phyloP scores from a whole-genome alignment of 2,888 invertebrate genomes.

The Lithophane ornitopus region DNA sequence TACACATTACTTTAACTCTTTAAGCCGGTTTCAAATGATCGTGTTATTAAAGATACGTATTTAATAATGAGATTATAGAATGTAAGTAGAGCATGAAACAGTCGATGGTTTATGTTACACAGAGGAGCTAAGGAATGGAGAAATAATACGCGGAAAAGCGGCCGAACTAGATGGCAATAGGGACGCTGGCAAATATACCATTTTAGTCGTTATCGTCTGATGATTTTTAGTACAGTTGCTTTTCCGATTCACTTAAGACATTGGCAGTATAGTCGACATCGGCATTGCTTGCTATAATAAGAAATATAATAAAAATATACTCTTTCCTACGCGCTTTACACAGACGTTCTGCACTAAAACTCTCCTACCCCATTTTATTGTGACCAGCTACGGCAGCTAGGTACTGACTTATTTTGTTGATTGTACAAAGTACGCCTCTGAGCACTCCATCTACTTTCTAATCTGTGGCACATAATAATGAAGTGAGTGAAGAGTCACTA shows the following conservation, averaged over 20 bases:
- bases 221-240: not conserved
- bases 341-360: not conserved
- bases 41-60: conserved; percentile 66
- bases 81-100: conserved; percentile 75
- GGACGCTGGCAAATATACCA: not conserved
- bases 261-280: not conserved
- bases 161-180: not conserved
- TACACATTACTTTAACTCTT: conserved; percentile 62
- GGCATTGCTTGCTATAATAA: not conserved
- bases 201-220: not conserved
- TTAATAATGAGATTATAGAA: conserved; percentile 73
- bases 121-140: conserved; percentile 28
- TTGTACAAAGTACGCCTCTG: not conserved
- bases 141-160: not conserved
- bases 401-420: not conserved
- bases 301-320: not conserved
- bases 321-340: not conserved
- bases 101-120: conserved; percentile 46
- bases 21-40: conserved; percentile 71
- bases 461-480: conserved; percentile 70
- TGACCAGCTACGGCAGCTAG: not conserved
- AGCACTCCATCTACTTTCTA: conserved; percentile 28
- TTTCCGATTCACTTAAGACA: not conserved
- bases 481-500: conserved; percentile 67
- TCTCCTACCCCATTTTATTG: not conserved